A percentile compares a stretch with the other conserved stretches of the same genome.
Evolutionary conservation across 2,888 invertebrate genomes (phyloP).

Genomic region (Leptura quadrifasciata): DNA sequence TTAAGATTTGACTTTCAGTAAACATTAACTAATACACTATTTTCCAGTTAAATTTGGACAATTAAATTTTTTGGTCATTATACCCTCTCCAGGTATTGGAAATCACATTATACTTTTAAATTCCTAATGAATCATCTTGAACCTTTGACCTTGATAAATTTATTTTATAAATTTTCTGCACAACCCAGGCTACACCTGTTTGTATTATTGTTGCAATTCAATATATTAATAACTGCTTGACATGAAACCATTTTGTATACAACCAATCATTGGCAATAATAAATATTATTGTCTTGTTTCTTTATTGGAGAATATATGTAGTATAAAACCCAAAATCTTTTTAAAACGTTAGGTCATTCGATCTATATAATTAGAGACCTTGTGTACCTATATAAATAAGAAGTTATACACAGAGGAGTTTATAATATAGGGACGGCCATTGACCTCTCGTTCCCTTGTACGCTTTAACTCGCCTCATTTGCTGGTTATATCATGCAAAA

Average conservation of each 20-base stretch:
- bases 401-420: neutral
- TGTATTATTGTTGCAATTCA: neutral
- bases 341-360: neutral
- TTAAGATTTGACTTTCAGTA: too few species aligned
- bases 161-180: neutral
- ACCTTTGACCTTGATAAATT: neutral
- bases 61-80: neutral
- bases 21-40: too few species aligned
- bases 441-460: neutral
- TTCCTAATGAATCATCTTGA: neutral
- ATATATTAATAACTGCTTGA: neutral
- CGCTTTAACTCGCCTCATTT: neutral
- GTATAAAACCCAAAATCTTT: neutral
- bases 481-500: neutral
- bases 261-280: neutral
- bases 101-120: conserved; percentile 3
- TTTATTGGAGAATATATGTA: neutral
- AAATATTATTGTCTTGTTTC: neutral
- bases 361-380: neutral
- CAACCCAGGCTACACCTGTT: neutral
- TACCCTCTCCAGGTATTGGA: neutral
- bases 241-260: neutral
- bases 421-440: neutral
- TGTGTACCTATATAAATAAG: neutral
- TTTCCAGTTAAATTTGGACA: too few species aligned